Evolutionary conservation across 2,888 invertebrate species (phyloP).

Genomic region (Macaria liturata): DNA sequence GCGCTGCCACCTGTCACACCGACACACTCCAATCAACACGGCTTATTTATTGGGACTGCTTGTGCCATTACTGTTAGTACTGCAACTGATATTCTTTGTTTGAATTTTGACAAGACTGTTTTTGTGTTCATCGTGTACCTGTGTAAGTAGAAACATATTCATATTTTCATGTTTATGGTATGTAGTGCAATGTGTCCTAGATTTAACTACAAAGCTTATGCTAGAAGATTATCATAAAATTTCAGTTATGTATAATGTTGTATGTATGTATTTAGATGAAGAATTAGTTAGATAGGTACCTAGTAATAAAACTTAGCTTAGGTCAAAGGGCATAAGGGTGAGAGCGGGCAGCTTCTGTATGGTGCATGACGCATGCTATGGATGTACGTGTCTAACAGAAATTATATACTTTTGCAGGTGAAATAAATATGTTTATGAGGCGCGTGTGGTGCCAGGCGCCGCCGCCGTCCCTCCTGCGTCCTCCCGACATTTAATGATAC

Average conservation of each 20-base stretch:
- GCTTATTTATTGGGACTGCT: conserved; percentile 11
- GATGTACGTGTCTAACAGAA: conserved; percentile 4
- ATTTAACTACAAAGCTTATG: too few relatives aligned
- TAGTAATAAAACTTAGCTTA: too few relatives aligned
- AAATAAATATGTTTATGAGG: conserved; percentile 33
- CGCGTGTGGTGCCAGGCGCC: conserved; percentile 70
- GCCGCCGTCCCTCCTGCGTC: conserved; percentile 56
- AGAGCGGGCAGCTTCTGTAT: too few relatives aligned
- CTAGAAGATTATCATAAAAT: too few relatives aligned
- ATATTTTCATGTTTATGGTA: too few relatives aligned
- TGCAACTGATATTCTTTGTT: conserved; percentile 17
- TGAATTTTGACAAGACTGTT: conserved; percentile 1
- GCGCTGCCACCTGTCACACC: conserved; percentile 69
- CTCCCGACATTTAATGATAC: conserved; percentile 64
- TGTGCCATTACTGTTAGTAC: conserved; percentile 4
- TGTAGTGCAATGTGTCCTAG: too few relatives aligned
- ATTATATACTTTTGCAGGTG: conserved; percentile 43
- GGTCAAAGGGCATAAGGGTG: too few relatives aligned
- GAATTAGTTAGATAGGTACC: too few relatives aligned
- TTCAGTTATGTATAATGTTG: too few relatives aligned
- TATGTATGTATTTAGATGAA: too few relatives aligned
- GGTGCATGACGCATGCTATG: conserved; percentile 1
- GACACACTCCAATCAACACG: conserved; percentile 55
- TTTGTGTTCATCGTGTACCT: too few relatives aligned
- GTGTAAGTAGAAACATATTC: too few relatives aligned